Conservation (phyloP, 2,888 invertebrate species). For the Mythimna pallens region DNA sequence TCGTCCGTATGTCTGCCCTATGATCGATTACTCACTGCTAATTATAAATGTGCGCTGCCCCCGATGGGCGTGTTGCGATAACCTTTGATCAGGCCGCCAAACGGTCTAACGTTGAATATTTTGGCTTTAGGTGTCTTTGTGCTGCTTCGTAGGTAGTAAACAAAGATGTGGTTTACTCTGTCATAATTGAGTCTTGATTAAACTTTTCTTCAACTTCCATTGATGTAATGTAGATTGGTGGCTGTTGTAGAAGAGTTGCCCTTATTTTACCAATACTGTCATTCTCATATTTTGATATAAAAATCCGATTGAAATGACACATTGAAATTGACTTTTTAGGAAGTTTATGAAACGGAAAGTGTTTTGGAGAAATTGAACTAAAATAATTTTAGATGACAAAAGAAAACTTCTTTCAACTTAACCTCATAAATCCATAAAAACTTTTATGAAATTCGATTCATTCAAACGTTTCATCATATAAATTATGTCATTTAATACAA, state of each 20-base stretch:
- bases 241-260: background rate
- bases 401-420: background rate
- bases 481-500: background rate
- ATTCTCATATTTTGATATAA: background rate
- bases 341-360: background rate
- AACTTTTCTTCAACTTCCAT: constrained; percentile 8
- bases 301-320: background rate
- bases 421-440: too few species aligned
- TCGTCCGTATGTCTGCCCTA: constrained; percentile 74
- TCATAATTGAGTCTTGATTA: background rate
- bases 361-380: background rate
- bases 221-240: background rate
- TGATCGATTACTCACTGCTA: constrained; percentile 72
- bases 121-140: constrained; percentile 59
- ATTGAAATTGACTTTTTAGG: background rate
- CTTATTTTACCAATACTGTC: background rate
- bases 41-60: constrained; percentile 68
- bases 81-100: constrained; percentile 83
- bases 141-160: constrained; percentile 60
- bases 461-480: background rate
- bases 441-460: background rate
- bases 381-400: background rate
- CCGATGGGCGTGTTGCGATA: constrained; percentile 78
- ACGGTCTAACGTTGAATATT: constrained; percentile 75
- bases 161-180: constrained; percentile 28